Evolutionary conservation across 2,888 invertebrate species (phyloP), one percentile per base, ranked within the genome.

Genomic region (Pseudanteris insignis): DNA sequence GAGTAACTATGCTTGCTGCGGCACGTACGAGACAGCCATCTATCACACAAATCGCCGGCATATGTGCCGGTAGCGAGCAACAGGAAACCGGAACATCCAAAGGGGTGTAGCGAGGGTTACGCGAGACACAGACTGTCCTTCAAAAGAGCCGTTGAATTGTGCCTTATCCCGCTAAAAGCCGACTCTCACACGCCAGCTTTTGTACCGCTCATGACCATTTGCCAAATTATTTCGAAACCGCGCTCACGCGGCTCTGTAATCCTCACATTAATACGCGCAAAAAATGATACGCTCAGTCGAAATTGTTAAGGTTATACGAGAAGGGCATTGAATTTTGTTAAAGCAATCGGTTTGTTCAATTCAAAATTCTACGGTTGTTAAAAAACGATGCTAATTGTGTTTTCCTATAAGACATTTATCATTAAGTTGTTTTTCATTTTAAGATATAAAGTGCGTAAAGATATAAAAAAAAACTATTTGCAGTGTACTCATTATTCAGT

Each of bases 91-190:
- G 55, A 50, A 51, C 50, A 47, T 37, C 33, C 34, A 38, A 51
- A 29, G 43, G 41, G 44, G 63, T 36, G 55, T 54, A 21, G 26
- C 18, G 37, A 53, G 60, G 50, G 50, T 54, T 25, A 10, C 57
- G 54, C 33, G 25, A 37, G 25, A 41, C 54, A 51, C 48, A 46
- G 48, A 40, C 37, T 21, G 40, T 37, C 55, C 36, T 30, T 53
- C 57, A 60, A 63, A 62, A 54, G 62, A 55, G 32, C 50, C 50
- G 44, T 33, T 59, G 64, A 59, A 65, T 59, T 55, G 57, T 63
- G 50, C 60, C 57, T 61, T 54, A 64, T 64, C 43, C 54, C 9
- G 10, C 34, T 46, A 54, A 60, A 64, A 60, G 54, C 51, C 12
- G 47, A 29, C 34, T 41, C 29, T 41, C 29, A 15, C 50, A 11